A percentile compares a stretch with the other conserved stretches of the same genome.
These are phyloP conservation scores for Antrozous pallidus DNA, from an alignment of 2,797 vertebrate genomes.

Conservation along the genomic window DNA sequence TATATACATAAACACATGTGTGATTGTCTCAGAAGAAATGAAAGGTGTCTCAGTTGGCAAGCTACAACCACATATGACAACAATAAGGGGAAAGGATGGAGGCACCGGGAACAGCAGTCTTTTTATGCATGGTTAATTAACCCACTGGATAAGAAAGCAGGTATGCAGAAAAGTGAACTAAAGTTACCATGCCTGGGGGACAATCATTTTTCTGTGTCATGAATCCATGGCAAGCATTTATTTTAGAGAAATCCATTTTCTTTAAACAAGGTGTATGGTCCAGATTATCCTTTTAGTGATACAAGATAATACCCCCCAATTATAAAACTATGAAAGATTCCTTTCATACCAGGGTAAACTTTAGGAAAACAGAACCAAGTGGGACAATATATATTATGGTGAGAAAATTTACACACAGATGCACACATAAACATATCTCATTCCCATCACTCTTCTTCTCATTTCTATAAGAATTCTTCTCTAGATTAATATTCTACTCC, in stretches of 20 bases:
- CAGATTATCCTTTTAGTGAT: background rate
- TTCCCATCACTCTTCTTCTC: background rate
- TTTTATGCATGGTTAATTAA: background rate
- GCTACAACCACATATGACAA: background rate
- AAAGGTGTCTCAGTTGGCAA: background rate
- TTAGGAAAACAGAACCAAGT: background rate
- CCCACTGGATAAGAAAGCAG: background rate
- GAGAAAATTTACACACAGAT: background rate
- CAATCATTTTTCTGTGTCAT: background rate
- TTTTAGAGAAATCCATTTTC: conserved; percentile 33
- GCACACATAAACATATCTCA: background rate
- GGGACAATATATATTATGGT: background rate
- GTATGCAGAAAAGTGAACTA: background rate
- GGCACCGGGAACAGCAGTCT: background rate
- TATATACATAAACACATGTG: fast-evolving
- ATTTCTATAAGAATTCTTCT: background rate
- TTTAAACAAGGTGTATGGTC: conserved; percentile 15
- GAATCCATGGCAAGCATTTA: conserved; percentile 23
- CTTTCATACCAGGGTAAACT: background rate
- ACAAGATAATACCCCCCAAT: background rate
- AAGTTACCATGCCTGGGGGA: background rate
- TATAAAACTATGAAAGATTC: background rate
- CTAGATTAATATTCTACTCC: background rate
- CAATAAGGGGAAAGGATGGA: background rate
- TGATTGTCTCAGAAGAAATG: background rate